Conservation (phyloP, 2,113 vertebrate species). For the Silurus meridionalis region DNA sequence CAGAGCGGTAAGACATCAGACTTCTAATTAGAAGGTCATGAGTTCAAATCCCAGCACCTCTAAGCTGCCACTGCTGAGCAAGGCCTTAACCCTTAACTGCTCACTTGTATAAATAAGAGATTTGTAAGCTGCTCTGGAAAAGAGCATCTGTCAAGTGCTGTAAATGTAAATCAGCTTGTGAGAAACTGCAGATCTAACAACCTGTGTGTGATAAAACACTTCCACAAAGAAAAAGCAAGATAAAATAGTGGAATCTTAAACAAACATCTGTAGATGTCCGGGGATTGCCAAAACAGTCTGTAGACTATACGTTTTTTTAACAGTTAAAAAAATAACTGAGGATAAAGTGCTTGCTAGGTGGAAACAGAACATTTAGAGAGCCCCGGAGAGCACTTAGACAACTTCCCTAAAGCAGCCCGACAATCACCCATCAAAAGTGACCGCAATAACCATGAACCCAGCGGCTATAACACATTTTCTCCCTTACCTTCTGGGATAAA, state of each 20-base stretch:
- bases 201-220: background rate
- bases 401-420: background rate
- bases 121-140: too few relatives aligned
- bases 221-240: background rate
- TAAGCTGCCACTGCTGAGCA: too few relatives aligned
- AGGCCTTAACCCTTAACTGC: too few relatives aligned
- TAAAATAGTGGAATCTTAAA: background rate
- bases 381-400: background rate
- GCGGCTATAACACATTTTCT: background rate
- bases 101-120: too few relatives aligned
- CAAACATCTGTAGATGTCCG: background rate
- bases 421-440: background rate
- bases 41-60: too few relatives aligned
- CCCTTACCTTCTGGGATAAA: background rate
- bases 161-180: slow-evolving; percentile 5
- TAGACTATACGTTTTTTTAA: background rate
- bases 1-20: too few relatives aligned
- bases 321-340: slow-evolving; percentile 12
- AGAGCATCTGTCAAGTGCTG: too few relatives aligned
- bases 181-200: background rate
- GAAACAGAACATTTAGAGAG: slow-evolving; percentile 12
- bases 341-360: slow-evolving; percentile 1
- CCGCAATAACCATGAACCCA: background rate
- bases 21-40: too few relatives aligned
- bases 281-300: background rate